phyloP scores from a whole-genome alignment of 2,113 vertebrate species.

The Alligator sinensis region DNA sequence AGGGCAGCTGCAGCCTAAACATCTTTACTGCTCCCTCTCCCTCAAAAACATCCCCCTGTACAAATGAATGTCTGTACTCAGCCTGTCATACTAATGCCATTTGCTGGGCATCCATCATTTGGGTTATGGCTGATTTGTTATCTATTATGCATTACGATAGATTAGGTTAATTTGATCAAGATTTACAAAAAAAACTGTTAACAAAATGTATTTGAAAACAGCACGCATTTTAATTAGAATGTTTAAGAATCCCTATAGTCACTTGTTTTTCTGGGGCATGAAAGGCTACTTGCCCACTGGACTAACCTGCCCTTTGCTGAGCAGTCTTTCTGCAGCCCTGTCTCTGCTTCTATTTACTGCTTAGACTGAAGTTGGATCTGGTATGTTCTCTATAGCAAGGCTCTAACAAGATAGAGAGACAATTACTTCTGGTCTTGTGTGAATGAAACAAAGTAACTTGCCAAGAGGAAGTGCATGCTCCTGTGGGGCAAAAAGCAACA shows the following conservation, averaged over 20 bases:
- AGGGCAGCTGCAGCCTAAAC: too few species aligned
- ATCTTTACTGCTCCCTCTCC: too few species aligned
- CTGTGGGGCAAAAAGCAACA: neutral
- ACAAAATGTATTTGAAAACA: neutral
- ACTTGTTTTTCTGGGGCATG: neutral
- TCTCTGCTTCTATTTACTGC: neutral
- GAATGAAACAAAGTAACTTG: neutral
- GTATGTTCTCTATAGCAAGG: neutral
- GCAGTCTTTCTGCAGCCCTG: neutral
- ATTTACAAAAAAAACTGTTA: neutral
- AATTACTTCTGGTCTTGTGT: neutral
- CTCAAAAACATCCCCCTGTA: too few species aligned
- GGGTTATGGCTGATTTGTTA: neutral
- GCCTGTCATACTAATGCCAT: neutral
- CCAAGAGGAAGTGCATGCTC: neutral
- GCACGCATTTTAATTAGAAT: neutral
- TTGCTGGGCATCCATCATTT: neutral
- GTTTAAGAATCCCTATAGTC: neutral
- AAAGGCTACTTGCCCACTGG: neutral
- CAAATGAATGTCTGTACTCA: too few species aligned
- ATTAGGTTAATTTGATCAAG: neutral
- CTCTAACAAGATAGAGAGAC: neutral
- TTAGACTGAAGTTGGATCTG: neutral
- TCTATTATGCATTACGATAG: neutral
- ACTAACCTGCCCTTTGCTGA: neutral